A percentile compares a stretch with the other conserved stretches of the same genome.
Conservation (phyloP, 2,888 invertebrate genomes). For the Cheilosia soror region DNA sequence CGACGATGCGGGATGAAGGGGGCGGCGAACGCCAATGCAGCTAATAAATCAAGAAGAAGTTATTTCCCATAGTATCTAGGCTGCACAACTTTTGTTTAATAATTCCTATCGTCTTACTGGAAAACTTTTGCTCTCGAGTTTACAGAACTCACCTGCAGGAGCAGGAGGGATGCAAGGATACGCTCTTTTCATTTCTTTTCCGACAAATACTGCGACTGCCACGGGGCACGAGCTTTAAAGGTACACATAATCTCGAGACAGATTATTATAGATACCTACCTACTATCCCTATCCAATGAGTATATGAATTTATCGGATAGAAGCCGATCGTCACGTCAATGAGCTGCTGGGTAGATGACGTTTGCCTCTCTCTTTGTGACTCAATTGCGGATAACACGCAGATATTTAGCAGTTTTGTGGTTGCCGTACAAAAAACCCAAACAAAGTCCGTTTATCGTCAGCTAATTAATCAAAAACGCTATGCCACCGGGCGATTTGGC, state of each 20-base stretch:
- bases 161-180: neutral
- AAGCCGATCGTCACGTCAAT: conserved; percentile 19
- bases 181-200: neutral
- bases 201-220: neutral
- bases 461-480: conserved; percentile 48
- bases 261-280: too few species aligned
- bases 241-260: neutral
- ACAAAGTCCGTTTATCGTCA: conserved; percentile 9
- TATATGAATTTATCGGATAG: neutral
- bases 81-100: conserved; percentile 32
- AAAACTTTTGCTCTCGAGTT: conserved; percentile 14
- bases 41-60: conserved; percentile 45
- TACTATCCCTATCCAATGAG: too few species aligned
- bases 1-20: neutral
- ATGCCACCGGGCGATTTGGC: conserved; percentile 35
- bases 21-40: conserved; percentile 9
- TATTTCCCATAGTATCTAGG: conserved; percentile 7
- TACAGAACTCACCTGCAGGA: neutral
- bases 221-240: neutral
- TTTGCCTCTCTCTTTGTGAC: conserved; percentile 7
- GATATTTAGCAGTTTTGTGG: neutral
- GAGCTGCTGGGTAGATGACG: neutral
- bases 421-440: neutral
- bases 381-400: conserved; percentile 21
- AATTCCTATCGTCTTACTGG: conserved; percentile 6